These are phyloP conservation scores for Tetrao urogallus DNA, from an alignment of 2,113 vertebrate genomes.

Conservation along the genomic window DNA sequence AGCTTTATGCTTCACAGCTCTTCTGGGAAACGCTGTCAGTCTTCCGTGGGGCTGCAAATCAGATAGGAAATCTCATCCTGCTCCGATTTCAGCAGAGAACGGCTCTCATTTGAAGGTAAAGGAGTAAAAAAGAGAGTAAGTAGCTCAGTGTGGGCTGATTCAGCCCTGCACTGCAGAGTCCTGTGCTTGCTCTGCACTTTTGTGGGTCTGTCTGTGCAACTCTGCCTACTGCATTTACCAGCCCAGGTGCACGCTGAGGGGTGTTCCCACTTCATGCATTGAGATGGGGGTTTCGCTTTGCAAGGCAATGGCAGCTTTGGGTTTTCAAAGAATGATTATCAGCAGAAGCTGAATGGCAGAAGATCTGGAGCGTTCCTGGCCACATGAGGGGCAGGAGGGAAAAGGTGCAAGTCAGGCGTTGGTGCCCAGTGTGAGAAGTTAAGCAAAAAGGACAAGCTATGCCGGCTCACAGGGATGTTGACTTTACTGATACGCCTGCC, in stretches of 20 bases:
- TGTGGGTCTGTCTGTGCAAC: accelerated
- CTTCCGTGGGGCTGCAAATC: not conserved
- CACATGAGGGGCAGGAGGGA: not conserved
- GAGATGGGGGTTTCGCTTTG: not conserved
- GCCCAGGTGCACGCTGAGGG: accelerated
- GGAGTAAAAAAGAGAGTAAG: accelerated
- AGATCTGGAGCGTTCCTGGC: not conserved
- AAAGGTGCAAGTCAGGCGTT: accelerated
- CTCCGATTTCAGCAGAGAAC: not conserved
- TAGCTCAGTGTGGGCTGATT: accelerated
- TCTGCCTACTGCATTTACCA: not conserved
- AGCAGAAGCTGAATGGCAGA: not conserved
- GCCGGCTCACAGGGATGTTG: accelerated
- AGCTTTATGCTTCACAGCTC: not conserved
- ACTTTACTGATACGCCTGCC: not conserved
- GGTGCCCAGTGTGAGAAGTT: accelerated
- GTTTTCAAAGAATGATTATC: not conserved
- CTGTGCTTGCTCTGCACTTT: not conserved
- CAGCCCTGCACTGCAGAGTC: accelerated
- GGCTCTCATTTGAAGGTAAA: not conserved
- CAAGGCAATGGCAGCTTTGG: not conserved
- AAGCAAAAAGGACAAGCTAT: not conserved
- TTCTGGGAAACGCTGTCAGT: not conserved
- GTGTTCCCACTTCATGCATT: not conserved
- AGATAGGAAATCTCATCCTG: not conserved